phyloP scores from a whole-genome alignment of 2,797 vertebrate genomes.

The Gallirallus australis region DNA sequence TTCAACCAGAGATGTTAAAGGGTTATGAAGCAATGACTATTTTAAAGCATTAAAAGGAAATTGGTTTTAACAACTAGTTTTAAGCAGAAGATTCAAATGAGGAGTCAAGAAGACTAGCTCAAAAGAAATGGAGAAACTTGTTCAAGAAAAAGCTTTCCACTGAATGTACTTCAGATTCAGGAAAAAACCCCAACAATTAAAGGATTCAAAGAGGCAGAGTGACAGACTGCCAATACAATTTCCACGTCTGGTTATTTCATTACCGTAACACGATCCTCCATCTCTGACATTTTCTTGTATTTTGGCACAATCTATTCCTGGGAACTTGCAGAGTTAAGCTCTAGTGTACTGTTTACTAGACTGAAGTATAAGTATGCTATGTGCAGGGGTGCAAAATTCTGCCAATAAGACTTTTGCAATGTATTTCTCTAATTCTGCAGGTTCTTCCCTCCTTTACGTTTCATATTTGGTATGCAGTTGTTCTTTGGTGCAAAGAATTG shows the following conservation, averaged over 20 bases:
- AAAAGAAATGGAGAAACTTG: background rate
- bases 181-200: background rate
- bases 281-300: background rate
- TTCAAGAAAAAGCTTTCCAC: background rate
- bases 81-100: background rate
- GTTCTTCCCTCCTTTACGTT: background rate
- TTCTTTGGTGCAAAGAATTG: background rate
- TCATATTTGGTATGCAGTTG: background rate
- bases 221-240: background rate
- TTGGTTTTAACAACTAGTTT: background rate
- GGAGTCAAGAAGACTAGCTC: background rate
- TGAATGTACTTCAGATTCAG: background rate
- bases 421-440: background rate
- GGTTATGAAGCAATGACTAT: background rate
- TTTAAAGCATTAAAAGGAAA: background rate
- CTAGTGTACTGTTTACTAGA: background rate
- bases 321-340: background rate
- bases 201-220: background rate
- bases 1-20: background rate
- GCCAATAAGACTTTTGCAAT: background rate
- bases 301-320: background rate
- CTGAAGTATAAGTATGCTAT: background rate
- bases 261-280: background rate
- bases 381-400: background rate
- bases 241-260: conserved; percentile 12